A percentile compares a stretch with the other conserved stretches of the same genome.
Evolutionary conservation across 2,797 vertebrate species (phyloP).

Genomic region (Carcharodon carcharias): DNA sequence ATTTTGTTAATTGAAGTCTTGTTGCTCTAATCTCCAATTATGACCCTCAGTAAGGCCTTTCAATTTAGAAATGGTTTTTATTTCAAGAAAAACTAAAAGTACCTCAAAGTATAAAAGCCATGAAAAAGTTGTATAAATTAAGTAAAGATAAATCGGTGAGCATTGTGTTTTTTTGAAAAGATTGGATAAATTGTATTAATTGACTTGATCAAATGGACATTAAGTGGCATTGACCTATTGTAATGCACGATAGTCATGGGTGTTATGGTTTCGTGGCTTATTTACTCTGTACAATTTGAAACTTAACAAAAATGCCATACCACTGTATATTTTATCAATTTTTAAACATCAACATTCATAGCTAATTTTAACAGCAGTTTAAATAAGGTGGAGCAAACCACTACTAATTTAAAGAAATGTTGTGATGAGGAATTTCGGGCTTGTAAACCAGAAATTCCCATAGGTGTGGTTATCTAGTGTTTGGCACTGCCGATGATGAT

Average conservation of each 20-base stretch:
- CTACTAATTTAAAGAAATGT: background rate
- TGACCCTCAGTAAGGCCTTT: background rate
- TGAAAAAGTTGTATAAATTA: background rate
- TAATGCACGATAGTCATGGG: background rate
- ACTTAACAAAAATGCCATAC: background rate
- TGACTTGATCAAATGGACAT: background rate
- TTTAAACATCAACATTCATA: background rate
- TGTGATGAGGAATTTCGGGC: background rate
- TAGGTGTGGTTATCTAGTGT: background rate
- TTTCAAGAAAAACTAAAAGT: background rate
- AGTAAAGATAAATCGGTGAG: background rate
- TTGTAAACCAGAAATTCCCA: background rate
- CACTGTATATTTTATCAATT: no score
- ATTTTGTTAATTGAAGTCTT: background rate
- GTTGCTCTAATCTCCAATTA: background rate
- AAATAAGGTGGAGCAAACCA: no score
- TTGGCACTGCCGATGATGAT: background rate
- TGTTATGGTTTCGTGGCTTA: background rate
- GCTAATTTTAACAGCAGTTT: background rate
- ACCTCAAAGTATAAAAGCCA: background rate
- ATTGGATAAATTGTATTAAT: background rate
- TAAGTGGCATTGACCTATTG: background rate
- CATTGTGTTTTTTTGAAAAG: background rate
- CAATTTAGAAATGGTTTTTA: background rate
- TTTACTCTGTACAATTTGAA: background rate